These are phyloP conservation scores for Nymphalis polychloros DNA, from an alignment of 2,888 invertebrate species.

Conservation along the genomic window DNA sequence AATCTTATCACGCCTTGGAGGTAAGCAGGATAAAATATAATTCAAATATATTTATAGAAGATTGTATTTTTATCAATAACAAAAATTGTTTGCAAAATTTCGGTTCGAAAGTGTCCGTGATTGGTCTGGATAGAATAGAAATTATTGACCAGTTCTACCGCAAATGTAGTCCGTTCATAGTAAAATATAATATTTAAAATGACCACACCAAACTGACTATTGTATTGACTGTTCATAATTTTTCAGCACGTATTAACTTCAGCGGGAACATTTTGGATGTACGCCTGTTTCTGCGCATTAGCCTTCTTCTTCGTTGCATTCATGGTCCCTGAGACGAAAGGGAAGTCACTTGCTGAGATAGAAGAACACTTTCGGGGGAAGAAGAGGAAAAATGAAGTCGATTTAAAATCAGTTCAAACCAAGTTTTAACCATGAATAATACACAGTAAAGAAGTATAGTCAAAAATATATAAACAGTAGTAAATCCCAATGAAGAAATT, in stretches of 20 bases:
- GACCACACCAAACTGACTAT: too few relatives aligned
- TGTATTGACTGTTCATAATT: background rate
- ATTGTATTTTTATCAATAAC: too few relatives aligned
- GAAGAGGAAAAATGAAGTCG: slow-evolving; percentile 50
- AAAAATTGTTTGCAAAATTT: too few relatives aligned
- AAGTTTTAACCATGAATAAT: slow-evolving; percentile 33
- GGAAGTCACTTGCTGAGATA: slow-evolving; percentile 85
- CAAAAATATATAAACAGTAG: too few relatives aligned
- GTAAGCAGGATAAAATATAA: slow-evolving; percentile 47
- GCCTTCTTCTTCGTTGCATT: slow-evolving; percentile 79
- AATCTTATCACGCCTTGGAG: slow-evolving; percentile 77
- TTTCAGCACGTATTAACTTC: slow-evolving; percentile 68
- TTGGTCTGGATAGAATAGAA: too few relatives aligned
- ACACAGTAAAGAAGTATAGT: too few relatives aligned
- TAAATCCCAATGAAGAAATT: too few relatives aligned
- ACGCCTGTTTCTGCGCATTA: slow-evolving; percentile 72
- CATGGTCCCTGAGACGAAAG: slow-evolving; percentile 85
- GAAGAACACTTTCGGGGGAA: slow-evolving; percentile 74
- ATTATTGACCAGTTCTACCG: too few relatives aligned
- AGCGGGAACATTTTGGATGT: slow-evolving; percentile 82
- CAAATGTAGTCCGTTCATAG: too few relatives aligned
- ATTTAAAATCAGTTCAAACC: slow-evolving; percentile 50
- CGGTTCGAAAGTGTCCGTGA: too few relatives aligned
- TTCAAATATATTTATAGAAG: too few relatives aligned
- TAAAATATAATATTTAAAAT: too few relatives aligned